Evolutionary conservation across 1,140 invertebrate genomes (phyloP).

Genomic region (Bathynomus jamesi): DNA sequence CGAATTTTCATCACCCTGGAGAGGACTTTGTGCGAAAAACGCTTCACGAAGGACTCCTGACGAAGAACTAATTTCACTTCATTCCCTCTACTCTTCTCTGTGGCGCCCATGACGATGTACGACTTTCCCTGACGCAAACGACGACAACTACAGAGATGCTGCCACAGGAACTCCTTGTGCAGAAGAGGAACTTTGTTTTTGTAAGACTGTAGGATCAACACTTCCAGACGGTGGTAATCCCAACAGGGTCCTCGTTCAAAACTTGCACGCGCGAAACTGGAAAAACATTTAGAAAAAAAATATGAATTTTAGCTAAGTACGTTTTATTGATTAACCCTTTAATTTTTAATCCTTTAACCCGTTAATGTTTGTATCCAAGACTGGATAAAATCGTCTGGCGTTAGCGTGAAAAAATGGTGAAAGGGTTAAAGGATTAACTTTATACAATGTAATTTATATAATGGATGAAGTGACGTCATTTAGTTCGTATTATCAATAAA

Average conservation of each 20-base stretch:
- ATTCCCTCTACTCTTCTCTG: constrained; percentile 15
- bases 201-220: constrained; percentile 33
- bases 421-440: no score
- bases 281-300: no score
- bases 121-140: constrained; percentile 21
- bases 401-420: no score
- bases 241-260: neutral
- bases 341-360: no score
- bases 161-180: constrained; percentile 35
- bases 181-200: constrained; percentile 35
- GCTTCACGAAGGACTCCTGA: constrained; percentile 14
- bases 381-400: no score
- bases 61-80: constrained; percentile 24
- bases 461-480: no score
- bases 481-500: no score
- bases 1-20: constrained; percentile 22
- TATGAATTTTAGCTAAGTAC: no score
- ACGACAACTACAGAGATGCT: constrained; percentile 23
- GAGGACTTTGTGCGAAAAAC: constrained; percentile 16
- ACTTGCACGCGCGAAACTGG: neutral
- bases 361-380: no score
- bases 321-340: no score
- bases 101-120: constrained; percentile 32
- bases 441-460: no score
- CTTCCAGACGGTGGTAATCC: neutral